A percentile compares a stretch with the other conserved stretches of the same genome.
These are phyloP conservation scores for Hemicentrotus pulcherrimus DNA, from an alignment of 35 echinoderm and acorn worm genomes.

Conservation along the genomic window DNA sequence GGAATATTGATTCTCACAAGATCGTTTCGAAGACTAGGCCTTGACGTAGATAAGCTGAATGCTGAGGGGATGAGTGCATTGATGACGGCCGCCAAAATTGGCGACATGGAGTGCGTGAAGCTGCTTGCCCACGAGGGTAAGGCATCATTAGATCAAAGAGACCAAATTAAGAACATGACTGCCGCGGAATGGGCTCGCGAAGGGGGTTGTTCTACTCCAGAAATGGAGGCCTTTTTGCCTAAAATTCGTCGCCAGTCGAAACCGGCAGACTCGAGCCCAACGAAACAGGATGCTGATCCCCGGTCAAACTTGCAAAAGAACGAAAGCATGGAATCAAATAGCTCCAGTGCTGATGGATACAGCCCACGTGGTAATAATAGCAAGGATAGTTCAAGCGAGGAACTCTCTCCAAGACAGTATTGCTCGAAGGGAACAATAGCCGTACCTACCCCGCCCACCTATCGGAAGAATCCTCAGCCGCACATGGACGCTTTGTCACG, in stretches of 20 bases:
- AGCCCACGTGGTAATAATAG: neutral
- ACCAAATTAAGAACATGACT: slow-evolving; percentile 72
- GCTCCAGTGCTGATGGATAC: neutral
- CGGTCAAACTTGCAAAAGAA: slow-evolving; percentile 20
- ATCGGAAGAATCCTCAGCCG: slow-evolving; percentile 30
- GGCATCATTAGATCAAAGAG: slow-evolving; percentile 72
- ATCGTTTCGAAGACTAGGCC: slow-evolving; percentile 77
- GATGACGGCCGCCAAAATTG: slow-evolving; percentile 72
- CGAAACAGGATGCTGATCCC: neutral
- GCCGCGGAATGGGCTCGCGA: slow-evolving; percentile 88
- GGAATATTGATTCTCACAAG: slow-evolving; percentile 75
- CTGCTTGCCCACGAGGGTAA: slow-evolving; percentile 78
- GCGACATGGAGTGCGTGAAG: slow-evolving; percentile 73
- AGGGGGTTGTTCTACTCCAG: slow-evolving; percentile 67
- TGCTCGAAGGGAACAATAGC: slow-evolving; percentile 13
- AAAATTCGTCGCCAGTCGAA: slow-evolving; percentile 31
- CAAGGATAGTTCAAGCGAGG: slow-evolving; percentile 32
- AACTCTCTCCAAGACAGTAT: slow-evolving; percentile 18
- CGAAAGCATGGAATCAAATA: slow-evolving; percentile 32
- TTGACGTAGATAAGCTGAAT: slow-evolving; percentile 79
- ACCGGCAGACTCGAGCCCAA: slow-evolving; percentile 15
- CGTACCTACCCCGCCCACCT: slow-evolving; percentile 17
- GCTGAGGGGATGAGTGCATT: slow-evolving; percentile 82
- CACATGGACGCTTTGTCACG: slow-evolving; percentile 30
- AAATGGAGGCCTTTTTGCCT: slow-evolving; percentile 56